phyloP scores from a whole-genome alignment of 35 echinoderm and acorn worm species.

The Chiridota heheva region DNA sequence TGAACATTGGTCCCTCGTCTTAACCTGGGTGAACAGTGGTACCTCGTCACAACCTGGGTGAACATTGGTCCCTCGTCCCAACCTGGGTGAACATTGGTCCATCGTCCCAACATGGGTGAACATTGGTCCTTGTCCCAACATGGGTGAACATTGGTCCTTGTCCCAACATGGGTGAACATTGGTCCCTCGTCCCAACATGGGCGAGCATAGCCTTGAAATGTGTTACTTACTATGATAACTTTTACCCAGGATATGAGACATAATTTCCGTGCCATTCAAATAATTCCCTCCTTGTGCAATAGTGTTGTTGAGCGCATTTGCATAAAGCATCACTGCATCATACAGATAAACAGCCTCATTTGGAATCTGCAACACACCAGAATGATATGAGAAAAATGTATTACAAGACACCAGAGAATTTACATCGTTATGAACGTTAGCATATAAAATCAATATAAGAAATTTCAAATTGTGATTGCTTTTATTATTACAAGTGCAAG shows the following conservation, averaged over 20 bases:
- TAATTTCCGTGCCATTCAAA: constrained; percentile 60
- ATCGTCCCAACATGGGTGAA: too few species aligned
- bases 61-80: too few species aligned
- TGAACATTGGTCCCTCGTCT: too few species aligned
- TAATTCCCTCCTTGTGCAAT: constrained; percentile 58
- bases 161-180: too few species aligned
- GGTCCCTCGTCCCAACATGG: too few species aligned
- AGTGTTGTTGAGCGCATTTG: constrained; percentile 66
- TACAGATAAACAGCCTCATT: constrained; percentile 77
- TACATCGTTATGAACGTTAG: not conserved
- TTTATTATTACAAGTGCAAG: too few species aligned
- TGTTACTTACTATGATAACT: constrained; percentile 63
- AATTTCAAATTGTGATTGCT: too few species aligned
- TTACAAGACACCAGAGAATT: not conserved
- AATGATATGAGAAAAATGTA: constrained; percentile 13
- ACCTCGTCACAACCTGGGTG: too few species aligned
- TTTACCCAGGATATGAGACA: constrained; percentile 40
- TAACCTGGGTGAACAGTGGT: too few species aligned
- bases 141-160: too few species aligned
- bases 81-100: too few species aligned
- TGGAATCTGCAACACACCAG: constrained; percentile 58
- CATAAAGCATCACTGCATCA: constrained; percentile 89
- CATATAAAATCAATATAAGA: not conserved
- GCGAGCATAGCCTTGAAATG: not conserved
- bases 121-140: too few species aligned